phyloP scores from a whole-genome alignment of 1,140 invertebrate genomes.

The Trinorchestia longiramus region DNA sequence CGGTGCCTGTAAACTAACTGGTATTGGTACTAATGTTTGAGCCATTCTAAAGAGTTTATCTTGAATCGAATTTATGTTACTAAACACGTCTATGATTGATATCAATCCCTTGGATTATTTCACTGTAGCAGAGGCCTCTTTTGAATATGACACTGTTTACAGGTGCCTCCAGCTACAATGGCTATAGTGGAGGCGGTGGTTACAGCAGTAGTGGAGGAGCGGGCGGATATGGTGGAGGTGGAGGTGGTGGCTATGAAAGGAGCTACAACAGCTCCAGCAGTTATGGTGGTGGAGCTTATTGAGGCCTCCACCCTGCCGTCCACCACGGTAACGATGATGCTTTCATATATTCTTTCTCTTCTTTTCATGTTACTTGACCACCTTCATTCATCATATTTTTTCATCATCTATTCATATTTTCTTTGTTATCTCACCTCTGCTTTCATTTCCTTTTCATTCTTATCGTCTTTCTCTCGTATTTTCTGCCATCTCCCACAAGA shows the following conservation, averaged over 20 bases:
- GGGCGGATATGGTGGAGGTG: neutral
- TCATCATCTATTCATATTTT: neutral
- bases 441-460: neutral
- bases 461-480: neutral
- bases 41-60: too few relatives aligned
- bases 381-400: neutral
- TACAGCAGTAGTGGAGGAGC: neutral
- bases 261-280: conserved; percentile 33
- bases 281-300: conserved; percentile 37
- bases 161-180: conserved; percentile 9
- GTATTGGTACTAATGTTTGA: too few relatives aligned
- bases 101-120: too few relatives aligned
- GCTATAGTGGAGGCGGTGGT: conserved; percentile 30
- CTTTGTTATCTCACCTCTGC: neutral
- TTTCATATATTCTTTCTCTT: neutral
- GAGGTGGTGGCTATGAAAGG: neutral
- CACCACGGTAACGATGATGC: conserved; percentile 45
- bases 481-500: neutral
- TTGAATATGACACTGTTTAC: neutral
- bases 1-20: too few relatives aligned
- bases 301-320: neutral
- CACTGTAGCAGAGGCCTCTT: neutral
- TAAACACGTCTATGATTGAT: too few relatives aligned
- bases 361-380: neutral
- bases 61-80: too few relatives aligned